Conservation (phyloP, 2,888 invertebrate species). For the Lycia hirtaria region DNA sequence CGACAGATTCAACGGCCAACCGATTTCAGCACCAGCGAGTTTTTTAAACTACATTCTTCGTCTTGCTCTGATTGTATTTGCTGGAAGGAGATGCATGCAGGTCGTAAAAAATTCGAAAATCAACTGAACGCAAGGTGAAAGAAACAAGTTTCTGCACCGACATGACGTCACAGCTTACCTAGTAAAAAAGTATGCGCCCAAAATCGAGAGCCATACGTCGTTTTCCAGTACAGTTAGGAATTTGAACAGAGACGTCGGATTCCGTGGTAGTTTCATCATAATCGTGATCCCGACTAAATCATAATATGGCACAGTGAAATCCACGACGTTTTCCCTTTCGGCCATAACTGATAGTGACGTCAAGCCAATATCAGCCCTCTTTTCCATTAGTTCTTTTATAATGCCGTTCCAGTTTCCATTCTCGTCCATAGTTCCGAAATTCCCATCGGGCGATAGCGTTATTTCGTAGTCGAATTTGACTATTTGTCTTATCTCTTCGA, state of each 20-base stretch:
- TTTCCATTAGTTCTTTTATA: constrained; percentile 92
- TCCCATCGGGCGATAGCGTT: constrained; percentile 90
- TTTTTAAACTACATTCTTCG: constrained; percentile 8
- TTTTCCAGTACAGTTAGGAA: constrained; percentile 98
- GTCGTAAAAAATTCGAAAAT: constrained; percentile 54
- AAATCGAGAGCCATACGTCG: constrained; percentile 98
- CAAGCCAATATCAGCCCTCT: constrained; percentile 96
- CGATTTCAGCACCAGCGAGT: constrained; percentile 29
- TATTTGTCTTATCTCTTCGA: constrained; percentile 93
- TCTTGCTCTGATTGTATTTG: constrained; percentile 34
- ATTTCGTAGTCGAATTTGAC: constrained; percentile 97
- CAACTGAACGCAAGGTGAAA: constrained; percentile 44
- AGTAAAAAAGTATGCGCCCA: constrained; percentile 97
- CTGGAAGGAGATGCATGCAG: constrained; percentile 44
- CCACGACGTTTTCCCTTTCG: constrained; percentile 97
- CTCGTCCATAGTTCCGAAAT: constrained; percentile 95
- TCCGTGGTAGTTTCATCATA: constrained; percentile 95
- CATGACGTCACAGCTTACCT: constrained; percentile 83
- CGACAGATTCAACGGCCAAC: constrained; percentile 39
- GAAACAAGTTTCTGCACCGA: constrained; percentile 53
- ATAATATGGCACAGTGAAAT: constrained; percentile 99
- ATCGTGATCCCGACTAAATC: constrained; percentile 99
- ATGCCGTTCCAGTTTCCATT: constrained; percentile 94
- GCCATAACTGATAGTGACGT: constrained; percentile 99
- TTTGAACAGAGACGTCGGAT: constrained; percentile 97